These are phyloP conservation scores for Drosophila paulistorum DNA, from an alignment of 1,140 invertebrate genomes.

Conservation along the genomic window DNA sequence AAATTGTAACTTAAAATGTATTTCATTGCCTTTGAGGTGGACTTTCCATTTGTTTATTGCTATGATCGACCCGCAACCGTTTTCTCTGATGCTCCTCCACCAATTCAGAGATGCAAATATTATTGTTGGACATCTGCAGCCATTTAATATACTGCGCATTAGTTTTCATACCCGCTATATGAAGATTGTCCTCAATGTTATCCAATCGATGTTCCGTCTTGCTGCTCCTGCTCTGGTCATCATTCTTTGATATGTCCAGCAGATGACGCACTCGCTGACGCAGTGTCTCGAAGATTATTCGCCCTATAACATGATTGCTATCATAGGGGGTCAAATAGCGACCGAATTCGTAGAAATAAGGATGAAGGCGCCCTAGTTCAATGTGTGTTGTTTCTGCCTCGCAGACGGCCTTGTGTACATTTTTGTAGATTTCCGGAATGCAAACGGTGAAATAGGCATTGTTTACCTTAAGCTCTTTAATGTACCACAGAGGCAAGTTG, in stretches of 20 bases:
- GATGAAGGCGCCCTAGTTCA: constrained; percentile 88
- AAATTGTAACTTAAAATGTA: too few species aligned
- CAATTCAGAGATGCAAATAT: constrained; percentile 66
- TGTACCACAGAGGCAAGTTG: constrained; percentile 86
- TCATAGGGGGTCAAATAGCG: constrained; percentile 80
- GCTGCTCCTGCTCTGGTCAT: constrained; percentile 29
- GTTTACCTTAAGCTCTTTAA: constrained; percentile 84
- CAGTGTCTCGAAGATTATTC: constrained; percentile 81
- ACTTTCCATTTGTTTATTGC: constrained; percentile 19
- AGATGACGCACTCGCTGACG: constrained; percentile 75
- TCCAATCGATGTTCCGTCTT: constrained; percentile 72
- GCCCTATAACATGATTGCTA: constrained; percentile 71
- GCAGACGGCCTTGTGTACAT: constrained; percentile 87
- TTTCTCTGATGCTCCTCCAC: constrained; percentile 81
- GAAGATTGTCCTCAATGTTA: constrained; percentile 71
- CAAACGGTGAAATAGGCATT: constrained; percentile 83
- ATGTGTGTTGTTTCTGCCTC: constrained; percentile 88
- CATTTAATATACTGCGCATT: constrained; percentile 64
- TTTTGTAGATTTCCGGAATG: constrained; percentile 87
- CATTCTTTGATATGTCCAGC: constrained; percentile 77
- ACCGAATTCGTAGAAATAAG: constrained; percentile 88
- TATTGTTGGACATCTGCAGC: constrained; percentile 72
- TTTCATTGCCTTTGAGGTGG: too few species aligned
- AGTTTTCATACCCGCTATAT: constrained; percentile 71
- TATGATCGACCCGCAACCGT: constrained; percentile 52